Evolutionary conservation across 1,140 invertebrate species (phyloP), one percentile per base, ranked within the genome.

Genomic region (Drosophila subpulchrella): DNA sequence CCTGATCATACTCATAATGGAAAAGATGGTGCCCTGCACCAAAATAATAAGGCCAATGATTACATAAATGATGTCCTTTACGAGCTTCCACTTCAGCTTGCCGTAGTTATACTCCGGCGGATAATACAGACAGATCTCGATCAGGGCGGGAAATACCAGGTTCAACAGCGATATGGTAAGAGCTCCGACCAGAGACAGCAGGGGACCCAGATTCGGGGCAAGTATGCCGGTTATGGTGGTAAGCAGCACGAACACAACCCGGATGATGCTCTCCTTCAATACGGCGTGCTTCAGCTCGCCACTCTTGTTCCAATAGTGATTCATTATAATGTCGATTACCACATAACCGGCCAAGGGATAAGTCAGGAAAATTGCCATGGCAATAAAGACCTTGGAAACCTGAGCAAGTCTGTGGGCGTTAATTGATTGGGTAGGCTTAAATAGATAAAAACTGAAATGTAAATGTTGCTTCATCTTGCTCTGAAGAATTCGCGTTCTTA

Each of bases 271-370:
- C 38, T 84, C 81, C 11, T 76, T 30, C 0, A 30, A 1, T 7
- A 51, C 36, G 0, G 81, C 50, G 42, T 62, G 10, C 15, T 55
- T 66, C 1, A 57, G 42, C 0, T 74, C 20, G 0, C 20, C 42
- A 0, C 6, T 48, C 7, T 56, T 65, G 8, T 39, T 13, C 20
- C 81, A 20, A 39, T 57, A 77, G 7, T 75, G 56, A 12, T 10
- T 56, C 51, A 76, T 53, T 3, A 84, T 51, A 10, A 84, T 85
- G 12, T 79, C 56, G 10, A 85, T 34, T 10, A 55, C 34, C 8
- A 84, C 81, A 12, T 81, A 84, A 0, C 81, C 81, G 2, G 48
- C 32, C n/a, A 84, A 17, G 0, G 81, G 81, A 51, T 73, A 85
- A 0, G 66, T n/a, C 1, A 85, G n/a, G 27, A 66, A 77, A 0